A percentile compares a stretch with the other conserved stretches of the same genome.
These are phyloP conservation scores for Heptranchias perlo DNA, from an alignment of 2,113 vertebrate species.

Conservation along the genomic window DNA sequence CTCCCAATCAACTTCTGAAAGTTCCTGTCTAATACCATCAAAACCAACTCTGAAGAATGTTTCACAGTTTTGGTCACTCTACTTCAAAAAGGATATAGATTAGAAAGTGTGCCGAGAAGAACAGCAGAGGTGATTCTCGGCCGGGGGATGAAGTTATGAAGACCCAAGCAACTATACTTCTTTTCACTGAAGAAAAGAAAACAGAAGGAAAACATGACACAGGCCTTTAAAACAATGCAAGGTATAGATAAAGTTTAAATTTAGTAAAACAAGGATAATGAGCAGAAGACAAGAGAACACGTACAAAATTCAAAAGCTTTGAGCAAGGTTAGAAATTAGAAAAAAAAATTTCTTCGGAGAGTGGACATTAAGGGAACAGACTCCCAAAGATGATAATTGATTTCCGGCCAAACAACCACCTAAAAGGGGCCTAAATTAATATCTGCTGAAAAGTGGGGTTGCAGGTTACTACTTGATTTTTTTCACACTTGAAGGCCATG, in stretches of 20 bases:
- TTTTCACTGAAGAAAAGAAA: not conserved
- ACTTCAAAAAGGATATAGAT: not conserved
- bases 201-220: not conserved
- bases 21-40: too few relatives aligned
- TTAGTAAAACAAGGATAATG: not conserved
- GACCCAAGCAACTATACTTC: not conserved
- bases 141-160: not conserved
- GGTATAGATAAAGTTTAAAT: not conserved
- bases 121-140: not conserved
- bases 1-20: too few relatives aligned
- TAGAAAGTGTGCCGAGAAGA: not conserved
- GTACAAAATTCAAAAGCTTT: not conserved
- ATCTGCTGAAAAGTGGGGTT: not conserved
- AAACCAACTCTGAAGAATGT: not conserved
- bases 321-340: not conserved
- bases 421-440: not conserved
- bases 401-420: not conserved
- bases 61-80: not conserved
- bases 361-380: not conserved
- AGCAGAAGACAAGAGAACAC: not conserved
- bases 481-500: not conserved
- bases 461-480: not conserved
- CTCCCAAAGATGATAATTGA: not conserved
- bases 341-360: not conserved
- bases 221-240: not conserved